Evolutionary conservation across 2,797 vertebrate species (phyloP), one percentile per base, ranked within the genome.

Genomic region (Octomys mimax): DNA sequence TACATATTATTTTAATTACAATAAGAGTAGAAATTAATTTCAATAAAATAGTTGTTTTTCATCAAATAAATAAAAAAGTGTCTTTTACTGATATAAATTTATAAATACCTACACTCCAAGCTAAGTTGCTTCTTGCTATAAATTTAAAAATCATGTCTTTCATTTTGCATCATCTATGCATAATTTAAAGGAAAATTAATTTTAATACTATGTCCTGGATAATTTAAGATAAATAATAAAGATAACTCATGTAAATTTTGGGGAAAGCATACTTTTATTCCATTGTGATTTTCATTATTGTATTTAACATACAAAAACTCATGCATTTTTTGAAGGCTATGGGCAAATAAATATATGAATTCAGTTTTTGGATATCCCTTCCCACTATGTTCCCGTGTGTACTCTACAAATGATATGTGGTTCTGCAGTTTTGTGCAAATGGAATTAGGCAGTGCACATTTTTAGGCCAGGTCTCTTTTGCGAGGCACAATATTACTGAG

Each of bases 1-100:
- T 39, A 42, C 24, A 49, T 77, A 93, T 46, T 87, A 85, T 66
- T 95, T 57, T 33, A 54, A 21, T 83, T 90, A 77, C 42, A 94
- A 21, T 46, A 42, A 70, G 52, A 88, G 89, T 59, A 93, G 42
- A 52, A 9, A 87, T 57, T 57, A 57, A 57, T 57, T 57, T 57
- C 54, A 57, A 57, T 57, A 57, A 18, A 57, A 57, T 57, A 79
- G 49, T 22, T 18, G 9, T 26, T 82, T 85, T 85, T 91, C 54
- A 93, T 19, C n/a, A 85, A 59, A 52, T 68, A 61, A 54, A 13
- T 59, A 59, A 85, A 73, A 75, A 4, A 92, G 82, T 59, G 59
- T 77, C 8, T 86, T 91, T 87, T 87, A 70, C 9, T 68, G 36
- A 83, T 57, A 75, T 5, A 70, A 22, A 49, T 36, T 61, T 16